These are phyloP conservation scores for Palaemon carinicauda DNA, from an alignment of 1,140 invertebrate genomes.

Conservation along the genomic window DNA sequence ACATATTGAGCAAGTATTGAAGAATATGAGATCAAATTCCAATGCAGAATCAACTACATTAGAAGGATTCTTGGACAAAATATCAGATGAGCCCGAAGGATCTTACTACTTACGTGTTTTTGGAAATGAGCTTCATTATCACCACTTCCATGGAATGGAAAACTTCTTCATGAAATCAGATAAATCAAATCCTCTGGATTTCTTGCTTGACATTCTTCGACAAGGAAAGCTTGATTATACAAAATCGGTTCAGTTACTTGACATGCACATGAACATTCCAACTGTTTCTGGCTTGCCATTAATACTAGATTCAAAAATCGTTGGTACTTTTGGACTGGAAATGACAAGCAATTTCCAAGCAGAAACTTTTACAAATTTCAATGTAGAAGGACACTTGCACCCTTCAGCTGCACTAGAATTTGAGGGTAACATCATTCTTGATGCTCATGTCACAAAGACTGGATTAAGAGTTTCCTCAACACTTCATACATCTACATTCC, in stretches of 20 bases:
- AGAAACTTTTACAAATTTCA: constrained; percentile 72
- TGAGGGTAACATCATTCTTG: constrained; percentile 74
- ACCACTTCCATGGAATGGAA: constrained; percentile 60
- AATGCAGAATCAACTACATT: constrained; percentile 38
- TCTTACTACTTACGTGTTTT: constrained; percentile 66
- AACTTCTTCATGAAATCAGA: not conserved
- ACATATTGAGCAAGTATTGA: constrained; percentile 65
- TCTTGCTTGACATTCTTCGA: not conserved
- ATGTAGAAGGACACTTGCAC: constrained; percentile 62
- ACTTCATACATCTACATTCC: constrained; percentile 79
- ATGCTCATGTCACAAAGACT: constrained; percentile 76
- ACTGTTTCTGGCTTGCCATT: constrained; percentile 81
- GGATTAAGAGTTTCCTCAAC: constrained; percentile 79
- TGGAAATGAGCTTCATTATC: constrained; percentile 69
- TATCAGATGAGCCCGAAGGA: constrained; percentile 59
- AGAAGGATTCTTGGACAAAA: constrained; percentile 39
- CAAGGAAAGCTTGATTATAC: constrained; percentile 61
- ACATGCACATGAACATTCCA: constrained; percentile 79
- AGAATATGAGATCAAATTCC: constrained; percentile 65
- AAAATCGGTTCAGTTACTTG: constrained; percentile 74
- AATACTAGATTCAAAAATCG: constrained; percentile 75
- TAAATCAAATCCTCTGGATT: not conserved
- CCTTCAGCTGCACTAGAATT: constrained; percentile 77
- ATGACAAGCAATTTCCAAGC: constrained; percentile 77
- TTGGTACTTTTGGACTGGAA: constrained; percentile 75